Base-by-base conservation (phyloP, 2,797 vertebrate species). In the Strix occidentalis region DNA sequence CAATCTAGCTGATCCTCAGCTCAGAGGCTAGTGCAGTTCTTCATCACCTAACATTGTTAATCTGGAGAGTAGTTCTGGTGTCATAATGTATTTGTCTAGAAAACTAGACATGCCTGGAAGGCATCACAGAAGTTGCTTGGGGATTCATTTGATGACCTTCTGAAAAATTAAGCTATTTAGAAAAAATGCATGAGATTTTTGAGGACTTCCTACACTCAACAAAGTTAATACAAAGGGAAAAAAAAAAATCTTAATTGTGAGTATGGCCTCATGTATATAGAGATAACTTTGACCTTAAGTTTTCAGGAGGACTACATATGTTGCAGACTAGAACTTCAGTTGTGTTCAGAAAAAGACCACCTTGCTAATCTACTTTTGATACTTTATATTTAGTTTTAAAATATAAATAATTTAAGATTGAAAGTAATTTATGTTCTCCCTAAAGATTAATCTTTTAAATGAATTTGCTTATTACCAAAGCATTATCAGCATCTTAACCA, bases 101-200 rank as follows among this genome's bases (percentile, higher is more conserved):
- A 85, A 63, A 76, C 63, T 46, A 87, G 85, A 70, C 6, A 2
- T 87, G 63, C 50, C 63, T 16, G 5, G 74, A 93, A 91, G 94
- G 60, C 54, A 45, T 87, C 24, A 37, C 56, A 77, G 51, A 82
- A 82, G 35, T 81, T 93, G 54, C 57, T 54, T 95, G 41, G 70
- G 86, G 77, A 72, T 84, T 82, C 16, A 13, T 82, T 63, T 63
- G 45, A 58, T 69, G 79, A 86, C 72, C 53, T 85, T 82, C 65
- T 94, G 65, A 95, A 92, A 94, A 91, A 88, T 61, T 41, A 76
- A 43, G 31, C 45, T 53, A 5, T 82, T 90, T 87, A 66, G 53
- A 84, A 94, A 33, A 77, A 72, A 9, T 11, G 5, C 16, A 10
- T 75, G 57, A 65, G 16, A 31, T 10, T 90, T 89, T 39, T 54